These are phyloP conservation scores for Eristalis pertinax DNA, from an alignment of 2,888 invertebrate species.

Conservation along the genomic window DNA sequence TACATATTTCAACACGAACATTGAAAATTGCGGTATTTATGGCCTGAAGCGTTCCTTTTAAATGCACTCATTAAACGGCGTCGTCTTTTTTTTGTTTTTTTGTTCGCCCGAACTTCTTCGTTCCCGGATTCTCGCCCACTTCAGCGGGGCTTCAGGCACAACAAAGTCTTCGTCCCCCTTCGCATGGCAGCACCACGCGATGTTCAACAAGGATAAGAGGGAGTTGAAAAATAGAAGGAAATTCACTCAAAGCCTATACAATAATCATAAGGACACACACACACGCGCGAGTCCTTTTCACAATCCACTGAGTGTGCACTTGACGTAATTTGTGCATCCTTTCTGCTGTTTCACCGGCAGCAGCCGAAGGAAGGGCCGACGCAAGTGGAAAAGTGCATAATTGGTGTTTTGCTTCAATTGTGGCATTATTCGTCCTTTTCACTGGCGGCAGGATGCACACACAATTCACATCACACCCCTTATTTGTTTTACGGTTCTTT, in stretches of 20 bases:
- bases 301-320: slow-evolving; percentile 55
- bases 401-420: slow-evolving; percentile 49
- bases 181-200: slow-evolving; percentile 23
- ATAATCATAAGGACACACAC: slow-evolving; percentile 34
- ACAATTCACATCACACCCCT: slow-evolving; percentile 21
- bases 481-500: not conserved
- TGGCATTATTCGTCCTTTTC: slow-evolving; percentile 17
- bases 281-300: slow-evolving; percentile 40
- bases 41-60: slow-evolving; percentile 20
- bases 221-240: slow-evolving; percentile 12
- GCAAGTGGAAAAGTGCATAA: slow-evolving; percentile 59
- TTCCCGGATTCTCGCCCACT: slow-evolving; percentile 31
- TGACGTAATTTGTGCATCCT: slow-evolving; percentile 39
- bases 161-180: slow-evolving; percentile 13
- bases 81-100: no score
- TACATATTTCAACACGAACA: slow-evolving; percentile 25
- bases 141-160: slow-evolving; percentile 34
- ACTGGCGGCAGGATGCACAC: slow-evolving; percentile 28
- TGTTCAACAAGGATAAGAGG: not conserved
- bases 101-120: slow-evolving; percentile 1
- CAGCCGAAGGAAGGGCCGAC: slow-evolving; percentile 12
- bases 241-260: slow-evolving; percentile 13
- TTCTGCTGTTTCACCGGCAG: slow-evolving; percentile 11
- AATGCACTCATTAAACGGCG: slow-evolving; percentile 8
- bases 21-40: slow-evolving; percentile 5